A percentile compares a stretch with the other conserved stretches of the same genome.
Evolutionary conservation across 2,113 vertebrate genomes (phyloP).

Genomic region (Chaenogobius annularis): DNA sequence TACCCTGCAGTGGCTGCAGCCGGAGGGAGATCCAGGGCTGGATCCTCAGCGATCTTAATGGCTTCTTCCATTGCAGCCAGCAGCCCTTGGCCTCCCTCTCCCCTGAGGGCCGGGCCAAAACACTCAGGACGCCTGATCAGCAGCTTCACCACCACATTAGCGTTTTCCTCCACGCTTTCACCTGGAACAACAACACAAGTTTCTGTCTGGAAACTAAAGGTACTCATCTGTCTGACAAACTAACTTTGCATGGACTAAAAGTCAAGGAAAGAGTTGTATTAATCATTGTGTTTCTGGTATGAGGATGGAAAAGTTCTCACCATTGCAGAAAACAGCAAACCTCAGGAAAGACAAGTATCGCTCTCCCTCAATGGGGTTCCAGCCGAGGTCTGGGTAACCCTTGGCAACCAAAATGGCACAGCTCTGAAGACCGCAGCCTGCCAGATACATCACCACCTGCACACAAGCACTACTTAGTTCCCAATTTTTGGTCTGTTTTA

Average conservation of each 20-base stretch:
- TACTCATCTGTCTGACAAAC: background rate
- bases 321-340: conserved; percentile 95
- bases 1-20: conserved; percentile 58
- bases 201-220: background rate
- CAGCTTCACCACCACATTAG: conserved; percentile 96
- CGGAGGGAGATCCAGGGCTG: conserved; percentile 85
- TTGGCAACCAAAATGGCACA: conserved; percentile 90
- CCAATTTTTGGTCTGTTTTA: too few relatives aligned
- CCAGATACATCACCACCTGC: conserved; percentile 95
- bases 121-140: conserved; percentile 94
- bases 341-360: conserved; percentile 95
- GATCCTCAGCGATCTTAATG: conserved; percentile 93
- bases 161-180: conserved; percentile 97
- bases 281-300: background rate
- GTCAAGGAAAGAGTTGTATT: background rate
- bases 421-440: conserved; percentile 93
- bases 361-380: conserved; percentile 98
- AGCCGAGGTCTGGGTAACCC: conserved; percentile 95
- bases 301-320: conserved; percentile 61
- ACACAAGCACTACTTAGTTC: conserved; percentile 6
- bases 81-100: conserved; percentile 93
- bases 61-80: conserved; percentile 91
- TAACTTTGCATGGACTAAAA: background rate
- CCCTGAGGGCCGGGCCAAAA: conserved; percentile 93
- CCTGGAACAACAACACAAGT: conserved; percentile 68